These are phyloP conservation scores for Dichetophora obliterata DNA, from an alignment of 2,888 invertebrate species.

Conservation along the genomic window DNA sequence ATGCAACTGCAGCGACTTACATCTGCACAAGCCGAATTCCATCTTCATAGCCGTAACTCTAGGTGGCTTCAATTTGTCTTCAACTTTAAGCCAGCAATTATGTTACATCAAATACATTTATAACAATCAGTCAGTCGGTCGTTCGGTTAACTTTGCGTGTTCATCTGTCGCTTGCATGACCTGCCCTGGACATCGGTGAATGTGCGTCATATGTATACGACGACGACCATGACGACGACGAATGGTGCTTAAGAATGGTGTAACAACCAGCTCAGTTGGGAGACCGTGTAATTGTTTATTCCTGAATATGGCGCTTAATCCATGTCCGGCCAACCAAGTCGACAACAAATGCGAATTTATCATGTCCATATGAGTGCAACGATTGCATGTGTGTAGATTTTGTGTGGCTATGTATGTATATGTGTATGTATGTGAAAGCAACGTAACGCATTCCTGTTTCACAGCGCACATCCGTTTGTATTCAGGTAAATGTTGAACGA, in stretches of 20 bases:
- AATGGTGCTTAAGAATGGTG: conserved; percentile 51
- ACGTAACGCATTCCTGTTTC: conserved; percentile 41
- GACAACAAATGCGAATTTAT: conserved; percentile 11
- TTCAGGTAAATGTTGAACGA: conserved; percentile 54
- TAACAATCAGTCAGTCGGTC: conserved; percentile 60
- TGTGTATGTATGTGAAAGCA: conserved; percentile 37
- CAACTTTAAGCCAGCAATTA: conserved; percentile 63
- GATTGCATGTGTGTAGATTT: not conserved
- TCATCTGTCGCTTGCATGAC: not conserved
- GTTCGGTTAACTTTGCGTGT: not conserved
- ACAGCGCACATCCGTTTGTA: conserved; percentile 40
- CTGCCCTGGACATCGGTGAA: conserved; percentile 52
- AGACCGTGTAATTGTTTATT: conserved; percentile 59
- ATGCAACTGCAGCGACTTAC: not conserved
- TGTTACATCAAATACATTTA: conserved; percentile 63
- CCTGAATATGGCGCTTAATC: conserved; percentile 59
- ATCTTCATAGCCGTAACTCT: not conserved
- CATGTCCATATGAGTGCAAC: not conserved
- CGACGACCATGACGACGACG: conserved; percentile 10
- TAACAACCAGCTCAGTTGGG: conserved; percentile 60
- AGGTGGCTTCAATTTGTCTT: conserved; percentile 56
- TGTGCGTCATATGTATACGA: conserved; percentile 50
- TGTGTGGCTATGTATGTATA: conserved; percentile 17
- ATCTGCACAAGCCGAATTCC: not conserved
- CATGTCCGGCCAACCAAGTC: conserved; percentile 56